Evolutionary conservation across 2,888 invertebrate genomes (phyloP).

Genomic region (Hydropsyche betteni): DNA sequence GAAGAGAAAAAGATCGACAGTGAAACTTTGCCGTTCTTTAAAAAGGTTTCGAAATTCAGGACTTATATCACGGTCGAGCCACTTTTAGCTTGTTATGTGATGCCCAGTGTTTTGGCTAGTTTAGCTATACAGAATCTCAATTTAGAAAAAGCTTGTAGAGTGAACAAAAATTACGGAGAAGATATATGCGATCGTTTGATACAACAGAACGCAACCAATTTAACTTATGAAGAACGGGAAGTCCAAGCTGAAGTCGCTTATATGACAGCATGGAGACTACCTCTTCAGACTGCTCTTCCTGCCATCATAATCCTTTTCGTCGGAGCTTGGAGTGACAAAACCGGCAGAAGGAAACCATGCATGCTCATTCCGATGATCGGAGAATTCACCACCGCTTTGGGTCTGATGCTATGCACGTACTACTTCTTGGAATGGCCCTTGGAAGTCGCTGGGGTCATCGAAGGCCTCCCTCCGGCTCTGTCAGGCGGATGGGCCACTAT

Average conservation of each 20-base stretch:
- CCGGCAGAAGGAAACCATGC: constrained; percentile 67
- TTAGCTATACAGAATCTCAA: constrained; percentile 65
- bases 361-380: constrained; percentile 68
- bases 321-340: constrained; percentile 71
- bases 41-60: neutral
- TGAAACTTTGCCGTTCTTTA: constrained; percentile 55
- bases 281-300: constrained; percentile 67
- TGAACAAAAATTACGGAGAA: constrained; percentile 63
- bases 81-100: constrained; percentile 69
- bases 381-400: constrained; percentile 64
- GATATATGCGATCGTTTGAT: constrained; percentile 62
- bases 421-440: constrained; percentile 68
- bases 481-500: constrained; percentile 68
- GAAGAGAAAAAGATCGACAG: neutral
- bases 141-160: constrained; percentile 67
- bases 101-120: constrained; percentile 62
- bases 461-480: constrained; percentile 66
- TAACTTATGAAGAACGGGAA: constrained; percentile 58
- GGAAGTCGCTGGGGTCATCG: constrained; percentile 65
- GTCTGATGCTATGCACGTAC: constrained; percentile 65
- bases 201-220: constrained; percentile 57
- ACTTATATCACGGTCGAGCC: constrained; percentile 73
- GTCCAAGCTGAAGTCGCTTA: constrained; percentile 63
- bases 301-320: constrained; percentile 67
- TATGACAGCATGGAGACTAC: constrained; percentile 66